phyloP scores from a whole-genome alignment of 2,888 invertebrate species.

The Coelopa pilipes region DNA sequence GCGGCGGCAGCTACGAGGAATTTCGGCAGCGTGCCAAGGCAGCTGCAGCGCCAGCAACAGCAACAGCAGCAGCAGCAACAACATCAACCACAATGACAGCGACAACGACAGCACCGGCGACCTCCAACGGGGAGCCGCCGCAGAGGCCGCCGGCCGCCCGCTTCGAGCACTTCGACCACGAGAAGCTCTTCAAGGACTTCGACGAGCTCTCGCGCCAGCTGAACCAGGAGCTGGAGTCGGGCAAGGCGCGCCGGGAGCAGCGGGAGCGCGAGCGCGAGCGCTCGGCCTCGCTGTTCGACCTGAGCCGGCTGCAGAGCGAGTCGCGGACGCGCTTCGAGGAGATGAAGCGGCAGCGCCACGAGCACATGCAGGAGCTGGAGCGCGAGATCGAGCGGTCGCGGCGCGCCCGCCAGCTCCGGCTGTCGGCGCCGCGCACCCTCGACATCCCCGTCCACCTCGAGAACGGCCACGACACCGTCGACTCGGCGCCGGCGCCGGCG shows the following conservation, averaged over 20 bases:
- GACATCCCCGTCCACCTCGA: conserved; percentile 48
- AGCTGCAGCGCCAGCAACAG: conserved; percentile 52
- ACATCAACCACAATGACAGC: conserved; percentile 36
- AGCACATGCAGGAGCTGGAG: conserved; percentile 58
- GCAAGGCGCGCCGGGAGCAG: conserved; percentile 51
- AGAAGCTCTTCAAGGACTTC: conserved; percentile 66
- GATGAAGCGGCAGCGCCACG: conserved; percentile 55
- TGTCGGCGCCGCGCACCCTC: conserved; percentile 40
- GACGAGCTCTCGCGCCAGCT: conserved; percentile 64
- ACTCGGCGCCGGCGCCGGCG: conserved; percentile 22
- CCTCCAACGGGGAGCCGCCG: conserved; percentile 41
- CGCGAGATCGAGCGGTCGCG: conserved; percentile 57
- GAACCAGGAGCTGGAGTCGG: conserved; percentile 58
- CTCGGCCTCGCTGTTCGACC: conserved; percentile 58
- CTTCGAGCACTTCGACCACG: conserved; percentile 55
- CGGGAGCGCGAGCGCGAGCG: conserved; percentile 53
- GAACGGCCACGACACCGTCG: conserved; percentile 26
- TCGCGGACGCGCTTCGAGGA: conserved; percentile 51
- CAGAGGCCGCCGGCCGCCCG: conserved; percentile 36
- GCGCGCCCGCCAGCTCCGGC: conserved; percentile 47
- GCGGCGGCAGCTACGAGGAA: conserved; percentile 59
- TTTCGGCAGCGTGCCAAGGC: conserved; percentile 66
- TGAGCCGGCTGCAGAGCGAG: conserved; percentile 49
- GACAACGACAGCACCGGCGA: conserved; percentile 43
- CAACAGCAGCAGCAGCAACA: conserved; percentile 41